Conservation (phyloP, 1,140 invertebrate genomes). For the Penaeus chinensis region DNA sequence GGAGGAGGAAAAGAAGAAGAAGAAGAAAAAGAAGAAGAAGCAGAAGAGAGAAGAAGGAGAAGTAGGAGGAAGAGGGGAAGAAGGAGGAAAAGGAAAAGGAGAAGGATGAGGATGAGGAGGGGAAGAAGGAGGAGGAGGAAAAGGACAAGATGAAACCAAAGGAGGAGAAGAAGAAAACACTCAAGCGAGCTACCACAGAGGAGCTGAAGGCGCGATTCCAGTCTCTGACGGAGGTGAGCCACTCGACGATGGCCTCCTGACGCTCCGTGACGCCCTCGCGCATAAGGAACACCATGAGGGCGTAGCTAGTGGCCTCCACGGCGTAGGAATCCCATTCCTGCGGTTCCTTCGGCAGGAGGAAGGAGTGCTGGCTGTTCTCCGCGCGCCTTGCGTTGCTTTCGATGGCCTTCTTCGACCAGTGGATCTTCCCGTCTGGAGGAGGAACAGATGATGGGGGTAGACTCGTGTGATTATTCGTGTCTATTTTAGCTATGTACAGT, state of each 20-base stretch:
- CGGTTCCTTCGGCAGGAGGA: constrained; percentile 68
- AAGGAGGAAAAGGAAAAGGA: background rate
- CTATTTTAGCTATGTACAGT: no score
- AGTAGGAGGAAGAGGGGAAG: no score
- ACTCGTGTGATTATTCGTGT: no score
- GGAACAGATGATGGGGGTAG: background rate
- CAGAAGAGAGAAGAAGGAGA: no score
- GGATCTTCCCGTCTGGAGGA: constrained; percentile 69
- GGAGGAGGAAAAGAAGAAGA: background rate
- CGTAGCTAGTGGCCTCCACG: constrained; percentile 74
- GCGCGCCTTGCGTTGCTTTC: constrained; percentile 67
- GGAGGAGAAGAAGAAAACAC: background rate
- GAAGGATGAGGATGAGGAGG: background rate
- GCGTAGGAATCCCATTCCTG: constrained; percentile 69
- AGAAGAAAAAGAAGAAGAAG: no score
- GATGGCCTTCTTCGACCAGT: constrained; percentile 69
- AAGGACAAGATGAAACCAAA: background rate
- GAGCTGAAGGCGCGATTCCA: constrained; percentile 72
- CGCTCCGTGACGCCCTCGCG: constrained; percentile 68
- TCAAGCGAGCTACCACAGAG: constrained; percentile 68
- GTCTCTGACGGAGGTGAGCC: constrained; percentile 73
- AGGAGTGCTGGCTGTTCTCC: constrained; percentile 70
- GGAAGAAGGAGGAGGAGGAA: background rate
- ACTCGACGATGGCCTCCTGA: constrained; percentile 66
- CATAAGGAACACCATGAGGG: constrained; percentile 71